Base-by-base conservation (phyloP, 2,113 vertebrate genomes). In the Urocolius indicus region DNA sequence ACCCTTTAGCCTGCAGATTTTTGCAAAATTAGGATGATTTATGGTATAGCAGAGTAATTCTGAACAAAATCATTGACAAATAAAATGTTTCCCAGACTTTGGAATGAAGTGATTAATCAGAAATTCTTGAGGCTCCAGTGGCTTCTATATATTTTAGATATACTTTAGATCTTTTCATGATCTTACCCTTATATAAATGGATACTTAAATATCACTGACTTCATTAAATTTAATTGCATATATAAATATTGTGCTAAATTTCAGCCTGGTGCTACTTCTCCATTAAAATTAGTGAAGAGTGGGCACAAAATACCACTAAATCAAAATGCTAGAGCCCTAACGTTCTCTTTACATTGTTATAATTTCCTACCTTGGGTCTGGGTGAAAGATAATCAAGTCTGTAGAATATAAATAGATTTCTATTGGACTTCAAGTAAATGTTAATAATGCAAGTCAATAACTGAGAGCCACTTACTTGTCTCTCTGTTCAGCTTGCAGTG, bases 181-280 rank as follows among this genome's bases (percentile, higher is more conserved):
- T 73, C 41, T 91, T 92, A 45, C 81, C n/a, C 58, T 72, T 89
- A 65, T 68, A 68, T 72, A 87, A 89, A 73, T 55, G 68, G 65
- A 59, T 87, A 65, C 27, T 89, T 85, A 94, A 95, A 79, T 94
- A 96, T 82, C 84, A 85, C 49, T 66, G 26, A 23, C 78, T 95
- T 95, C 87, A 71, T 85, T 94, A 93, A 89, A 66, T 82, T 76
- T 87, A 85, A 91, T 77, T 78, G 55, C 71, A 83, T 91, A 65
- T 87, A 74, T 84, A 93, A 92, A 94, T 51, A 88, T n/a, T 65
- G 34, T 75, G 65, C 68, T 84, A 36, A 80, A 86, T 92, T 90
- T 96, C 61, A 86, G 49, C 43, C 85, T 88, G 48, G 27, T 94
- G 34, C 48, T 91, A 85, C 69, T 93, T 93, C 58, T 67, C 79